Evolutionary conservation across 2,888 invertebrate species (phyloP).

Genomic region (Conus canariensis): DNA sequence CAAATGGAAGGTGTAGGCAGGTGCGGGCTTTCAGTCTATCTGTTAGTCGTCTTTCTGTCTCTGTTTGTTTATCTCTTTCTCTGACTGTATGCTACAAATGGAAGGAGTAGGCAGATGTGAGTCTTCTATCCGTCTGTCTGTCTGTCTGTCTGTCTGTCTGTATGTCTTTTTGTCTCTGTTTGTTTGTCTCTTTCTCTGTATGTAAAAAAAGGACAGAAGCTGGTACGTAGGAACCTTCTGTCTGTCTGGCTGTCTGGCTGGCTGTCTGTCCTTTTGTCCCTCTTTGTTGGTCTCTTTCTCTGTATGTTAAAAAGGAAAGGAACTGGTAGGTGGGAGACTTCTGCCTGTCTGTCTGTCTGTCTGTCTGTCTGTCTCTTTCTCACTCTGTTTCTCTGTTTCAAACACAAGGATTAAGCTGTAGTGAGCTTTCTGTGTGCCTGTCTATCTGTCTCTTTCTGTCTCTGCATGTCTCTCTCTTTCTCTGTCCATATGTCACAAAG

Average conservation of each 20-base stretch:
- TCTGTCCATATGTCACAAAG: background rate
- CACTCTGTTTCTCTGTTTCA: background rate
- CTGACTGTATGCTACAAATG: no score
- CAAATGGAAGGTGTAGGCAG: no score
- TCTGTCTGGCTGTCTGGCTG: background rate
- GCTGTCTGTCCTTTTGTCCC: background rate
- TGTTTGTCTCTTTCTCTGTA: no score
- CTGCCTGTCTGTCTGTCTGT: background rate
- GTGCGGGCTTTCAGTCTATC: no score
- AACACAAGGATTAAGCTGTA: no score
- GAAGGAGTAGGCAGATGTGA: no score
- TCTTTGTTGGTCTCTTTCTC: background rate
- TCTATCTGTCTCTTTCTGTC: constrained; percentile 5
- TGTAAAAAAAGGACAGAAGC: no score
- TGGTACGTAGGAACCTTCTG: background rate
- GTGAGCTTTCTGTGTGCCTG: background rate
- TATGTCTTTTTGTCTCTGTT: no score
- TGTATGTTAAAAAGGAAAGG: background rate
- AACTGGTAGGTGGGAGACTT: background rate
- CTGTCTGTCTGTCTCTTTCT: background rate
- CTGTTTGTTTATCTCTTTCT: no score
- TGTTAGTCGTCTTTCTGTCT: no score
- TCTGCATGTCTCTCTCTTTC: background rate
- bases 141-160: no score
- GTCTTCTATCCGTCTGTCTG: no score